A percentile compares a stretch with the other conserved stretches of the same genome.
These are phyloP conservation scores for Diabrotica undecimpunctata DNA, from an alignment of 1,140 invertebrate genomes.

Conservation along the genomic window DNA sequence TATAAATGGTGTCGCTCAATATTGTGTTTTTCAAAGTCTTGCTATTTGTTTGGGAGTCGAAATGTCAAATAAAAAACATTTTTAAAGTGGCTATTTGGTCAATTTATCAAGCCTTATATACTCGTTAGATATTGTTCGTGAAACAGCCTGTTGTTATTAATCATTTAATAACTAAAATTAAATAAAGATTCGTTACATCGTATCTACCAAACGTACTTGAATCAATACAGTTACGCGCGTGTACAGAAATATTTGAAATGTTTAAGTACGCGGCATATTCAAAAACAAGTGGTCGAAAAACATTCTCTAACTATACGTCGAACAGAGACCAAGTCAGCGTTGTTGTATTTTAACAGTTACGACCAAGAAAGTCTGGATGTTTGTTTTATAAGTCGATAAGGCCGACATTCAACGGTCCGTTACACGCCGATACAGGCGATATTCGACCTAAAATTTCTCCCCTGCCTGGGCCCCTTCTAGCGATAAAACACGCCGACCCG, in stretches of 20 bases:
- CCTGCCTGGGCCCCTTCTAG: conserved; percentile 41
- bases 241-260: conserved; percentile 8
- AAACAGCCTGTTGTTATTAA: no score
- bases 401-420: conserved; percentile 25
- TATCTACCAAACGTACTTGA: neutral
- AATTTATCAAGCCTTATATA: no score
- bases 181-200: no score
- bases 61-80: no score
- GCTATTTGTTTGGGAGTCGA: no score
- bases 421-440: conserved; percentile 27
- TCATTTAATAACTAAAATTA: no score
- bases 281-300: conserved; percentile 37
- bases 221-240: conserved; percentile 10
- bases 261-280: conserved; percentile 15
- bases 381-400: conserved; percentile 38
- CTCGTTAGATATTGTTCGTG: no score
- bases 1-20: no score
- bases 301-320: conserved; percentile 22
- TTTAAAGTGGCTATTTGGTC: no score
- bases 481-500: conserved; percentile 35
- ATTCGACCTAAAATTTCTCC: conserved; percentile 33
- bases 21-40: no score
- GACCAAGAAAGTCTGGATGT: conserved; percentile 40
- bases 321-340: conserved; percentile 3
- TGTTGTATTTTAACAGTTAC: conserved; percentile 26